These are phyloP conservation scores for Aphelinus atriplicis DNA, from an alignment of 1,140 invertebrate genomes.

Conservation along the genomic window DNA sequence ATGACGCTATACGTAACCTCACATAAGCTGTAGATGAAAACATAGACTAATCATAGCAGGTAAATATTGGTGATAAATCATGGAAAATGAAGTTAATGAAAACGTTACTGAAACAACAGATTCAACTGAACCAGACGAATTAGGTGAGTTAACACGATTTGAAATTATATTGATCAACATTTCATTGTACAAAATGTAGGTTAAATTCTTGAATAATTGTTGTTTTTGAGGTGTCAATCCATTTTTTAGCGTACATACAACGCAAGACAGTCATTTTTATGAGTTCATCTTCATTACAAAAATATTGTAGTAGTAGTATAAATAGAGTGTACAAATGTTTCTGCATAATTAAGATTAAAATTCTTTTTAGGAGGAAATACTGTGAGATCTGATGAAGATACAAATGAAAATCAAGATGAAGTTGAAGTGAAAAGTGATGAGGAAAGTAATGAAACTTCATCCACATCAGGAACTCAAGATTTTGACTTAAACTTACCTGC, in stretches of 20 bases:
- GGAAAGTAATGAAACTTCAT: neutral
- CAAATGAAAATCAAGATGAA: neutral
- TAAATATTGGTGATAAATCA: neutral
- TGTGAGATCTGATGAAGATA: neutral
- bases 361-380: conserved; percentile 4
- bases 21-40: neutral
- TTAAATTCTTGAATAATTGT: neutral
- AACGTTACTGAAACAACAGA: conserved; percentile 4
- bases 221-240: neutral
- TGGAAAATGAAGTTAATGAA: conserved; percentile 23
- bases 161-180: neutral
- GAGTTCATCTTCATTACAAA: neutral
- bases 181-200: conserved; percentile 1
- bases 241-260: neutral
- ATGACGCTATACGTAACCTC: no score
- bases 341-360: neutral
- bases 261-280: neutral
- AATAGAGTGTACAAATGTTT: neutral
- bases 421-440: neutral
- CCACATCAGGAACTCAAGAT: neutral
- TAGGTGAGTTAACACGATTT: conserved; percentile 2
- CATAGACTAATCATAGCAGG: neutral
- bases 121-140: conserved; percentile 4
- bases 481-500: conserved; percentile 67
- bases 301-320: neutral